Base-by-base conservation (phyloP, 2,888 invertebrate species). In the Galeopsomyia nigrocyanea region DNA sequence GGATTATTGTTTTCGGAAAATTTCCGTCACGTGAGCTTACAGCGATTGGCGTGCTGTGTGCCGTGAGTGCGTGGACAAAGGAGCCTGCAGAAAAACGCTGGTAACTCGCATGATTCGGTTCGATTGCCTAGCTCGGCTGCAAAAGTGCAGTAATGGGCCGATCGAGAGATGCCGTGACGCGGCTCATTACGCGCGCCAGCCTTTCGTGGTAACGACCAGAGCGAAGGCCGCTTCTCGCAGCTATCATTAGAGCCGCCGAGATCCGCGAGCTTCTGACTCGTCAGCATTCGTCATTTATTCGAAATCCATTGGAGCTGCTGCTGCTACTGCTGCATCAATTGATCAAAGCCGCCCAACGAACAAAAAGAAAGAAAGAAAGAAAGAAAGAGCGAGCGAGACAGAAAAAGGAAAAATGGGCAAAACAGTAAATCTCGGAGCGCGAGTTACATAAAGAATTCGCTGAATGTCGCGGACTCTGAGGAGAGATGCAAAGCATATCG, bases 381-480 rank as follows among this genome's bases (percentile, higher is more conserved):
- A 31, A 31, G 31, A 31, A 31, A 31, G 31, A n/a, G n/a, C 39
- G 39, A 39, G 7, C 39, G 7, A 39, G 1, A 10, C 26, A 3
- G 13, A 39, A 3, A 39, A 39, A 13, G 13, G 39, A 13, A 39
- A 39, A 3, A 10, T 1, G 13, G 39, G 3, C 26, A 39, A 39
- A 39, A 13, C 39, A 39, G 7, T 39, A 39, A 39, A 39, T 39
- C 39, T 39, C 10, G 39, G 10, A 10, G n/a, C n/a, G 17, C 17
- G 70, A 75, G 76, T 64, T 75, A 69, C 77, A 78, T 79, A 80
- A 84, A 83, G 82, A 82, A 81, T 80, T 39, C 39, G 80, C 77
- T 74, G 74, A 58, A 31, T 76, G 77, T 80, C 80, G 80, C 82
- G 39, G 39, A 39, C 39, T 39, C 26, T 81, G 82, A 82, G 82